Conservation (phyloP, 2,888 invertebrate species). For the Deilephila porcellus region DNA sequence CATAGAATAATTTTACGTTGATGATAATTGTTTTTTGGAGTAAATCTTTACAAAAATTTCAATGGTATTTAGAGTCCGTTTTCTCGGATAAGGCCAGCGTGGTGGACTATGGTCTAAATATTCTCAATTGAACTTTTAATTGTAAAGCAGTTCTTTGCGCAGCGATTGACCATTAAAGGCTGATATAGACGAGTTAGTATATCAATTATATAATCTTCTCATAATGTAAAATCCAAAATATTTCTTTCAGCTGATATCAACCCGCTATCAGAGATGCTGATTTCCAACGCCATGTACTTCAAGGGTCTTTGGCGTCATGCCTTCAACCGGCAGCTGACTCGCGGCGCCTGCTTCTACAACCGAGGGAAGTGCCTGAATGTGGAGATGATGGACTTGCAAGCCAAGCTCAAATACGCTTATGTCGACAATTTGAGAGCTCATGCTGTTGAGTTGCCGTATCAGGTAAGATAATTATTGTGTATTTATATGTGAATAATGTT, state of each 20-base stretch:
- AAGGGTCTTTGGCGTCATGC: conserved; percentile 86
- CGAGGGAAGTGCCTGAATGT: conserved; percentile 74
- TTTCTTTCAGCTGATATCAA: conserved; percentile 74
- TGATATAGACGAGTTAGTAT: too few relatives aligned
- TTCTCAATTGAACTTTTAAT: too few relatives aligned
- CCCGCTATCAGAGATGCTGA: conserved; percentile 78
- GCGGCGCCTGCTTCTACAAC: conserved; percentile 81
- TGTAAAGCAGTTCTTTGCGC: too few relatives aligned
- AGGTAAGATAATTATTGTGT: conserved; percentile 70
- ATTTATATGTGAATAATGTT: not conserved
- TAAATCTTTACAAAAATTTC: too few relatives aligned
- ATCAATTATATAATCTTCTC: too few relatives aligned
- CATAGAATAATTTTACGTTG: too few relatives aligned
- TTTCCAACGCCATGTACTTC: conserved; percentile 88
- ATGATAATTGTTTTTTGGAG: too few relatives aligned
- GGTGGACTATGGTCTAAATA: too few relatives aligned
- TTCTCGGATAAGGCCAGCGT: too few relatives aligned
- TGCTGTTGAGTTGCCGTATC: conserved; percentile 87
- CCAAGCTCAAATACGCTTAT: conserved; percentile 84
- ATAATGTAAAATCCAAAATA: not conserved
- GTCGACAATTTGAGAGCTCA: conserved; percentile 84
- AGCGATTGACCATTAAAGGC: too few relatives aligned
- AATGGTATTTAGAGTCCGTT: too few relatives aligned
- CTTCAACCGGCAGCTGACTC: conserved; percentile 82
- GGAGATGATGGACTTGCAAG: conserved; percentile 85